phyloP scores from a whole-genome alignment of 2,113 vertebrate species.

The Mohoua ochrocephala region DNA sequence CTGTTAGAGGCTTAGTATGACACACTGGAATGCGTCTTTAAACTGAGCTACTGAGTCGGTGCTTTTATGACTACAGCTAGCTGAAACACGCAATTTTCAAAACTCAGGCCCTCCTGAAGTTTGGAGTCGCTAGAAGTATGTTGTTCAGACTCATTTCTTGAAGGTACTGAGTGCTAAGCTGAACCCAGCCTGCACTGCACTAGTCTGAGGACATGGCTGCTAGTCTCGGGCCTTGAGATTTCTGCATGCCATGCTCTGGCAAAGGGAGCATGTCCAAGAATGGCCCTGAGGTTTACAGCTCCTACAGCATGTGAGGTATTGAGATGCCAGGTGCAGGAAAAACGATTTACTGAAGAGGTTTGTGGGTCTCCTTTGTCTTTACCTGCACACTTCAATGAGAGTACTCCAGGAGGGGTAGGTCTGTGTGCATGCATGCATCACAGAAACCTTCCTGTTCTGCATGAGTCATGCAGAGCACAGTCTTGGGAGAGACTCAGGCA shows the following conservation, averaged over 20 bases:
- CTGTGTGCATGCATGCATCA: fast-evolving
- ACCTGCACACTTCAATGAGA: not conserved
- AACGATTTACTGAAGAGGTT: not conserved
- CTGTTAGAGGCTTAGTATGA: not conserved
- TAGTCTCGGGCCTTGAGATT: not conserved
- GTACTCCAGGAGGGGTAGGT: not conserved
- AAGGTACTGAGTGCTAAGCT: not conserved
- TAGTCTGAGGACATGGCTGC: not conserved
- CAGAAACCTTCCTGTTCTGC: not conserved
- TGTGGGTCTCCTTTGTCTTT: not conserved
- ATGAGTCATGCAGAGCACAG: not conserved
- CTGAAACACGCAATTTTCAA: not conserved
- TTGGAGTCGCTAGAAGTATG: not conserved
- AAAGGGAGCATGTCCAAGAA: not conserved
- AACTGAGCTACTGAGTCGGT: not conserved
- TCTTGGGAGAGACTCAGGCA: not conserved
- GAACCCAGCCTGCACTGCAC: not conserved
- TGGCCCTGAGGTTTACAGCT: not conserved
- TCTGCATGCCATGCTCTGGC: not conserved
- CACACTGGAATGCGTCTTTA: not conserved
- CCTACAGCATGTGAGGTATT: not conserved
- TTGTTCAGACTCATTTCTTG: not conserved
- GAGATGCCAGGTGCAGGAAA: not conserved
- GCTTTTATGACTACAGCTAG: not conserved
- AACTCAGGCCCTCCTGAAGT: not conserved